Percentiles rank a stretch among this genome's conserved stretches.
Evolutionary conservation across 2,113 vertebrate species (phyloP).

Genomic region (Chionomys nivalis): DNA sequence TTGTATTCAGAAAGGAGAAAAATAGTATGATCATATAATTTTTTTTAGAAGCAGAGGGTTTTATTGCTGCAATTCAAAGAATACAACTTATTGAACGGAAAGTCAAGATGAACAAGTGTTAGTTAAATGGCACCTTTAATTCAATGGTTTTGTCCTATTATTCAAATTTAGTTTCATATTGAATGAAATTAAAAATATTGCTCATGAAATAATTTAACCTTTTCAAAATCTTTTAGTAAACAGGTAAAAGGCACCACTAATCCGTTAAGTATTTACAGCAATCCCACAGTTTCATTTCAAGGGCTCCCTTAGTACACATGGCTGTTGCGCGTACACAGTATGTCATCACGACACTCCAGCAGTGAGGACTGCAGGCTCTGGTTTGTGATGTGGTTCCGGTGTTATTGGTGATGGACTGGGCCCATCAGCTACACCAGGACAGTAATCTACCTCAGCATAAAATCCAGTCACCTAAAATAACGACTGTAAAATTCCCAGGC

Average conservation of each 20-base stretch:
- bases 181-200: slow-evolving; percentile 74
- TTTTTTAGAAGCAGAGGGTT: slow-evolving; percentile 71
- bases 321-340: slow-evolving; percentile 71
- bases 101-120: slow-evolving; percentile 68
- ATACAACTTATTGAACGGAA: slow-evolving; percentile 53
- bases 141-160: slow-evolving; percentile 55
- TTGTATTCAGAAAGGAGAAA: neutral
- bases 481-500: slow-evolving; percentile 58
- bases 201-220: slow-evolving; percentile 78
- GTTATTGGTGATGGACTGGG: neutral
- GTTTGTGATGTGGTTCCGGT: slow-evolving; percentile 65
- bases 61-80: slow-evolving; percentile 71
- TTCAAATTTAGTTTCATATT: slow-evolving; percentile 71
- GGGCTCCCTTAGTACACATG: slow-evolving; percentile 48
- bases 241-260: slow-evolving; percentile 85
- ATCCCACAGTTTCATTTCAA: slow-evolving; percentile 63
- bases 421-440: neutral
- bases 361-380: slow-evolving; percentile 22
- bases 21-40: neutral
- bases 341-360: slow-evolving; percentile 73
- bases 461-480: slow-evolving; percentile 71
- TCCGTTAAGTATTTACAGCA: slow-evolving; percentile 79
- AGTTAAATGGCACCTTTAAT: slow-evolving; percentile 71
- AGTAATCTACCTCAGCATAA: slow-evolving; percentile 71
- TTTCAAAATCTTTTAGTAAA: slow-evolving; percentile 78